Evolutionary conservation across 2,797 vertebrate genomes (phyloP), one percentile per base, ranked within the genome.

Genomic region (Paguma larvata): DNA sequence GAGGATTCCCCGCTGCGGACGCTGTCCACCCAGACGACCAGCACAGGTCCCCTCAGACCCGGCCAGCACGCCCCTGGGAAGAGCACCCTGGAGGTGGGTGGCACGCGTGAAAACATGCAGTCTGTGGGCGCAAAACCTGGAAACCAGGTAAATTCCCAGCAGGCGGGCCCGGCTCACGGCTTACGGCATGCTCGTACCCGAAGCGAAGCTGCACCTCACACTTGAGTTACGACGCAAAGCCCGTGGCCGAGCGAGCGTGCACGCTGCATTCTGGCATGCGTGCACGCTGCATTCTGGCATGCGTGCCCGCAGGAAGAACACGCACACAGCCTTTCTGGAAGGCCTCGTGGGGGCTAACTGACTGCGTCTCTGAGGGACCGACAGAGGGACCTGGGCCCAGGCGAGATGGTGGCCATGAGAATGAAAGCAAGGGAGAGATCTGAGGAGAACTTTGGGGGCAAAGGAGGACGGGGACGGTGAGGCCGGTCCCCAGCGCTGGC

Each of bases 211-310:
- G 19, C 25, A 48, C n/a, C 44, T 80, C 1, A 11, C 1, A 16
- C 44, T 85, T 18, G 0, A 67, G 59, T 38, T 75, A 75, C 0
- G 38, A 8, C 2, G 10, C 8, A 14, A 48, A 56, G 44, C 38
- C 6, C 3, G 5, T 0, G 1, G 51, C 67, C 34, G 12, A 85
- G 44, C 25, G 9, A 5, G 1, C 1, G 34, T 23, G 1, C 11
- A 38, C 7, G 0, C n/a, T n/a, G n/a, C n/a, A n/a, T n/a, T n/a
- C n/a, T n/a, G n/a, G 44, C 25, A 10, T 5, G 1, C 1, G 34
- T 23, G 1, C 11, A 38, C 7, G 0, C 6, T 4, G 5, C 65
- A 73, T 51, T n/a, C 25, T 68, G 27, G 63, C 63, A 41, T 25
- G 23, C 8, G 0, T n/a, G 56, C 15, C 5, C 63, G 56, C 19